phyloP scores from a whole-genome alignment of 2,888 invertebrate species.

The Seira sanloemensis region DNA sequence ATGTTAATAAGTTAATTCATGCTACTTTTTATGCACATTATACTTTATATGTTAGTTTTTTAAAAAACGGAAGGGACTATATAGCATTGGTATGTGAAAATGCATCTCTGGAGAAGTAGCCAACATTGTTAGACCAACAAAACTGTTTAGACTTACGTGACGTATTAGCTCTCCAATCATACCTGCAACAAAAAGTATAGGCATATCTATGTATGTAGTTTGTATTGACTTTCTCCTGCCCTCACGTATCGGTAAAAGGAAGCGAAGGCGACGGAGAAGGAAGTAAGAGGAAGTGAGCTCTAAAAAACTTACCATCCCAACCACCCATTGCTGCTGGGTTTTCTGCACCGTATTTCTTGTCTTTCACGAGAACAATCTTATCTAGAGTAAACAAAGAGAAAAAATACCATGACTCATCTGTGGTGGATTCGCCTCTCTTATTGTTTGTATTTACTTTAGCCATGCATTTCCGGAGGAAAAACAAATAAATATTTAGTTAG shows the following conservation, averaged over 20 bases:
- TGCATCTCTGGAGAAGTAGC: neutral
- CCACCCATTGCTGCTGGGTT: slow-evolving; percentile 82
- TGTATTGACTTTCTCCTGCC: neutral
- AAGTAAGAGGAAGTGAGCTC: neutral
- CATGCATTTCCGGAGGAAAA: neutral
- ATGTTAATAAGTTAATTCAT: too few relatives aligned
- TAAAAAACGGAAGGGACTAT: too few relatives aligned
- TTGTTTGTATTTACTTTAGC: neutral
- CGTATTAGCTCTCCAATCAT: slow-evolving; percentile 72
- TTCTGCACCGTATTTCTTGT: slow-evolving; percentile 89
- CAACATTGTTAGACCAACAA: neutral
- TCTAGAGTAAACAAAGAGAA: slow-evolving; percentile 76
- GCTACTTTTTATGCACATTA: too few relatives aligned
- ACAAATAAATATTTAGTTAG: slow-evolving; percentile 4
- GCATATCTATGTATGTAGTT: too few relatives aligned
- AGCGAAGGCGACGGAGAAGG: neutral
- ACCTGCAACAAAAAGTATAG: slow-evolving; percentile 35
- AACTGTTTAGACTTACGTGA: slow-evolving; percentile 65
- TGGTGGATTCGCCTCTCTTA: too few relatives aligned
- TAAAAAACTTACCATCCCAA: slow-evolving; percentile 88
- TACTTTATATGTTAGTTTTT: too few relatives aligned
- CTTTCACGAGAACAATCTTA: slow-evolving; percentile 89
- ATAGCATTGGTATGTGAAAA: too few relatives aligned
- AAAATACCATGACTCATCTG: too few relatives aligned
- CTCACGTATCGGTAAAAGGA: neutral